phyloP scores from a whole-genome alignment of 2,888 invertebrate genomes.

The Leptopilina syphax region DNA sequence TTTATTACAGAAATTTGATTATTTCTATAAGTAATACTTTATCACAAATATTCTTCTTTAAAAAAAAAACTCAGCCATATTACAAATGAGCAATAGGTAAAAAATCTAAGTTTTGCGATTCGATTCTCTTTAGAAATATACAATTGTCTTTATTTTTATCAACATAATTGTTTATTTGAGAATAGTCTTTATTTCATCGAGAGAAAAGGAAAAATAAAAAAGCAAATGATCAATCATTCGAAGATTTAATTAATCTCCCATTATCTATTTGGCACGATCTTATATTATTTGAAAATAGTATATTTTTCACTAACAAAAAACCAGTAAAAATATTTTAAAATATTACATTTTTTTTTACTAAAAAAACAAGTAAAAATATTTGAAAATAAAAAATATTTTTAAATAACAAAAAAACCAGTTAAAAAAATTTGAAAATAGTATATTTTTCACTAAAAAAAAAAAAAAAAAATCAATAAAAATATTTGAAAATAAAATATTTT shows the following conservation, averaged over 20 bases:
- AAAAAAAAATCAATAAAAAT: no score
- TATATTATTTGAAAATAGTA: background rate
- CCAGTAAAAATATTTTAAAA: no score
- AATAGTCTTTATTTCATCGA: background rate
- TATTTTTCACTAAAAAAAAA: no score
- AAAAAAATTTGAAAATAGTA: no score
- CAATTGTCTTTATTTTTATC: background rate
- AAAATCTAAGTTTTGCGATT: conserved; percentile 15
- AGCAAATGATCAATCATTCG: background rate
- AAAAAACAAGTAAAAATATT: no score
- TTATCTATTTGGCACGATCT: conserved; percentile 6
- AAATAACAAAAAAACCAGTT: no score
- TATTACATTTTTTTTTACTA: no score
- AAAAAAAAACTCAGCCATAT: background rate
- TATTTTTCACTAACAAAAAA: background rate
- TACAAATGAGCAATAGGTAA: background rate
- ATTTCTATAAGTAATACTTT: conserved; percentile 24
- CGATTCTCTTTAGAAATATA: conserved; percentile 6
- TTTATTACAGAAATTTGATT: conserved; percentile 19
- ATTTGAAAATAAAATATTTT: no score
- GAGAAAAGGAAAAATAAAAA: background rate
- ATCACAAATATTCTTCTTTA: conserved; percentile 14
- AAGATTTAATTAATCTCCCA: background rate
- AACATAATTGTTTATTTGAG: background rate
- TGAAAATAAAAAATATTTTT: no score